Evolutionary conservation across 2,797 vertebrate species (phyloP), one percentile per base, ranked within the genome.

Genomic region (Parauchenoglanis ngamensis): DNA sequence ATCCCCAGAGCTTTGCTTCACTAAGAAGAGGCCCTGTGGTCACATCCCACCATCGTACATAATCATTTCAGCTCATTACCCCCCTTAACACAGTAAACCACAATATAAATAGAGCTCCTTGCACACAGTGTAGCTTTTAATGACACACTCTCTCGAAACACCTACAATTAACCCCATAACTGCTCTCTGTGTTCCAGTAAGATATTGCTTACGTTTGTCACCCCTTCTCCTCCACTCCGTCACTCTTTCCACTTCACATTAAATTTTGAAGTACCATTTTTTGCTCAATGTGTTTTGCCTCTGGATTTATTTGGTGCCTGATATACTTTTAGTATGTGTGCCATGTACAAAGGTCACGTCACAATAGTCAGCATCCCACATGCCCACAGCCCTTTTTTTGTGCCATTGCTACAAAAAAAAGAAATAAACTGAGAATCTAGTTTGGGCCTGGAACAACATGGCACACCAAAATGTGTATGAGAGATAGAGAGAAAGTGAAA

Each of bases 61-160:
- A 95, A 95, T 95, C 94, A 95, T 95, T 95, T 95, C 93, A 94
- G 94, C 94, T 95, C 93, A 95, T 95, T 96, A 94, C 94, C 93
- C 93, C 85, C 81, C 73, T 79, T 68, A 59, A 81, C 65, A 72
- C 61, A 81, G 76, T 59, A 59, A 57, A 88, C 89, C 92, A 91
- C 85, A 93, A 92, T 95, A 94, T 95, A 95, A 95, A 95, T 94
- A 95, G 92, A 94, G 92, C 87, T 93, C 92, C 94, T 94, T 95
- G 93, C 94, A 94, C 91, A 93, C 91, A 93, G 81, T 63, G 68
- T 90, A 85, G 91, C 91, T 92, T 95, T 95, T 95, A 94, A 94
- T 92, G 91, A 95, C 95, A 92, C 93, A 91, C 91, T 92, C 93
- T 95, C 94, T 93, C 94, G 93, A 96, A 95, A 95, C 94, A 93